Evolutionary conservation across 2,113 vertebrate genomes (phyloP), one percentile per base, ranked within the genome.

Genomic region (Gambusia affinis): DNA sequence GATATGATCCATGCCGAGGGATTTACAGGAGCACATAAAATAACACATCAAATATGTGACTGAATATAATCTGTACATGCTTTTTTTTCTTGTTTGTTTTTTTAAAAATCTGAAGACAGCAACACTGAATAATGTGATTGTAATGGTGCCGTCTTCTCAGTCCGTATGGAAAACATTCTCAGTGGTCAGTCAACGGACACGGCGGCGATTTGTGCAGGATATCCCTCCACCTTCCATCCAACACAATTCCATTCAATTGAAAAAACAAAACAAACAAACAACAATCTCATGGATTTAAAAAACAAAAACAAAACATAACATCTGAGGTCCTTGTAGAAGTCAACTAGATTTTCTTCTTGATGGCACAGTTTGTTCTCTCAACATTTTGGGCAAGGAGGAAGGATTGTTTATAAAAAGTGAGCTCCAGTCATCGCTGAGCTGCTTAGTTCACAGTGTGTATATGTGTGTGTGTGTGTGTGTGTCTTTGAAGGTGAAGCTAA

Each of bases 151-250:
- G 44, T 89, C 87, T 83, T 72, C 73, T 88, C 60, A 39, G 90
- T 92, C 89, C 79, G 75, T 88, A 72, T 85, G 86, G 82, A 88
- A 87, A 92, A 92, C 87, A 91, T 92, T 96, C 96, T 95, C 96
- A 97, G 97, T 97, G 96, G 95, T 96, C 95, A 94, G 93, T 95
- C 95, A 90, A 88, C 79, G 7, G 77, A 78, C 85, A 75, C 73
- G 79, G 75, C 63, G 11, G 72, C 42, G 10, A 78, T 57, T 60
- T 67, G 72, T 62, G 79, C 85, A 81, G 85, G 75, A 79, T n/a
- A 73, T 90, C 92, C 87, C 90, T 94, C 94, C 93, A 73, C 81
- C 72, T 85, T 83, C 78, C 73, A 78, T 81, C 87, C 75, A 70
- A 76, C 64, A 72, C 31, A 75, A 75, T 76, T 75, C 86, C 57